Evolutionary conservation across 2,888 invertebrate genomes (phyloP), one percentile per base, ranked within the genome.

Genomic region (Apodemia zela): DNA sequence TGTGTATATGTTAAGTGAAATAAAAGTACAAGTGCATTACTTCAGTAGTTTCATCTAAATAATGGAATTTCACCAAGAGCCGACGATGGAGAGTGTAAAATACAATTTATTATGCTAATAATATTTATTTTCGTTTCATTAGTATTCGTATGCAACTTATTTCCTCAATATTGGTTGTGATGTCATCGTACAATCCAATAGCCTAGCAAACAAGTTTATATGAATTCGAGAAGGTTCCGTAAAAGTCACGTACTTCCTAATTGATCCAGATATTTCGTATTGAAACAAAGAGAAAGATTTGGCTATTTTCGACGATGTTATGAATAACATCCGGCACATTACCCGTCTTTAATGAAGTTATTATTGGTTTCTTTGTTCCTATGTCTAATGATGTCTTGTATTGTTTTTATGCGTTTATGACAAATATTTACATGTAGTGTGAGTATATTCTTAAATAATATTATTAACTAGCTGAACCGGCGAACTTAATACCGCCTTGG

Each of bases 251-350:
- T 49, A 18, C 18, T 49, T 49, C 18, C 49, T 49, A 49, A 18
- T 42, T 42, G 15, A 42, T 49, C 49, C 49, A 49, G 49, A 49
- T 49, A 18, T 49, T 49, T 49, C 18, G 8, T 49, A 63, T 66
- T 69, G 72, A 75, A 79, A 81, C 76, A 80, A 79, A 80, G 77
- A 73, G 64, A 77, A 73, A 21, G 54, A 54, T 54, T 54, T 54
- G 25, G 78, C 73, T 85, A 84, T 85, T 85, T 83, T 73, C 69
- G 64, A 70, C 77, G 75, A 76, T 79, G 80, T 83, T 84, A 79
- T 80, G 78, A 73, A 72, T 77, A 79, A 85, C 83, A 85, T 84
- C 84, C 84, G 81, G 77, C 73, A 80, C 78, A 77, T 76, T 74
- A 75, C 76, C 76, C 77, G 38, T 38, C 76, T 78, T 78, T 80